These are phyloP conservation scores for Syrrhaptes paradoxus DNA, from an alignment of 2,113 vertebrate species.

Conservation along the genomic window DNA sequence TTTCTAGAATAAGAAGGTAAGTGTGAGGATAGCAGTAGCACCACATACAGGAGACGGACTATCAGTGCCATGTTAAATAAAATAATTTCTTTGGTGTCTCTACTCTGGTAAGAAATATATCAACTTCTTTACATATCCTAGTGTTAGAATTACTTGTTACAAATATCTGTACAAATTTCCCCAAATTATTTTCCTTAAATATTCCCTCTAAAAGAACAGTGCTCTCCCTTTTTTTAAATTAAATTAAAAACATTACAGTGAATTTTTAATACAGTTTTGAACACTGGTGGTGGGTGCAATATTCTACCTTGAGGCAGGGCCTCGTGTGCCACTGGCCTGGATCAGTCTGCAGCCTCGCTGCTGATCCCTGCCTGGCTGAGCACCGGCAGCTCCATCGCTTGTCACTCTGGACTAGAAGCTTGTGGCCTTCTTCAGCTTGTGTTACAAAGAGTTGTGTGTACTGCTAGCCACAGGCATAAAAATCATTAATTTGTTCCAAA, in stretches of 20 bases:
- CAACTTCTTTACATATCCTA: neutral
- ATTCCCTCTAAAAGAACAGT: neutral
- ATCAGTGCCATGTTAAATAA: neutral
- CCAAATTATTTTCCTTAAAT: neutral
- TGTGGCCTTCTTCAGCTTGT: neutral
- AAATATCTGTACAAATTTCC: neutral
- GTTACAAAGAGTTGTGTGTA: neutral
- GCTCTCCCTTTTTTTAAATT: neutral
- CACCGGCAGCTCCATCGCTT: accelerated
- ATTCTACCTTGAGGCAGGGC: too few species aligned
- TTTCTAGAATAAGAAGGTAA: neutral
- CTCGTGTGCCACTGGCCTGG: accelerated
- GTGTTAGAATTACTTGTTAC: neutral
- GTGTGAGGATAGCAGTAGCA: neutral
- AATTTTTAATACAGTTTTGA: neutral
- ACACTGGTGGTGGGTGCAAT: neutral
- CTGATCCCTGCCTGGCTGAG: neutral
- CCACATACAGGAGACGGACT: neutral
- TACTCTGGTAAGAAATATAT: neutral
- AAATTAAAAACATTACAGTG: neutral
- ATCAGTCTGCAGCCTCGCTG: neutral
- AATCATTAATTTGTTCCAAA: neutral
- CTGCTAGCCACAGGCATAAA: neutral
- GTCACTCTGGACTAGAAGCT: neutral
- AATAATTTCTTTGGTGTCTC: neutral